Conservation (phyloP, 1,140 invertebrate genomes). For the Drosophila ogumai region DNA sequence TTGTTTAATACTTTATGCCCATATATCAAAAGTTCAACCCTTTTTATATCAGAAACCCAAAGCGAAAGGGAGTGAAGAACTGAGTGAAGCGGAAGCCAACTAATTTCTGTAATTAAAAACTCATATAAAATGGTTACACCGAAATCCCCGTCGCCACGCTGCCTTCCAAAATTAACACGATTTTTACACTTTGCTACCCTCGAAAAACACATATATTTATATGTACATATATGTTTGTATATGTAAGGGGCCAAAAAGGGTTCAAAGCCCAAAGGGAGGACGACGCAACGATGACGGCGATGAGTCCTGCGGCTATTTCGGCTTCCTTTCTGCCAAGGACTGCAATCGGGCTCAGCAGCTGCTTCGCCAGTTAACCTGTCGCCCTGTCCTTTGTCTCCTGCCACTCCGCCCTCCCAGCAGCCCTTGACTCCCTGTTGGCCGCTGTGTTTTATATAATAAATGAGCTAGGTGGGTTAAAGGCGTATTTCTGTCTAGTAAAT, state of each 20-base stretch:
- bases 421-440: conserved; percentile 30
- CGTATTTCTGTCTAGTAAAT: conserved; percentile 85
- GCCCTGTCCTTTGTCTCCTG: conserved; percentile 32
- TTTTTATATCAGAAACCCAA: not conserved
- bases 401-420: conserved; percentile 3
- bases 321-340: conserved; percentile 42
- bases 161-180: conserved; percentile 78
- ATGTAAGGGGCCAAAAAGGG: conserved; percentile 34
- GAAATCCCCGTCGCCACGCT: conserved; percentile 49
- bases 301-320: conserved; percentile 58
- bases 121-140: conserved; percentile 79
- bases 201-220: conserved; percentile 6
- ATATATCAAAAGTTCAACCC: conserved; percentile 10
- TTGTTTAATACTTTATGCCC: not conserved
- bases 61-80: not conserved
- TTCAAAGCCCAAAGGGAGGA: conserved; percentile 30
- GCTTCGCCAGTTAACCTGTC: conserved; percentile 53
- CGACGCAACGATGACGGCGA: conserved; percentile 42
- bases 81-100: conserved; percentile 53
- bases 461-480: conserved; percentile 85
- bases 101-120: conserved; percentile 84
- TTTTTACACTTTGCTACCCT: conserved; percentile 72
- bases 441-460: conserved; percentile 83
- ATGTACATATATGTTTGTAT: not conserved
- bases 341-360: conserved; percentile 49